Percentiles rank a stretch among this genome's conserved stretches.
Conservation (phyloP, 2,113 vertebrate species). For the Psophia crepitans region DNA sequence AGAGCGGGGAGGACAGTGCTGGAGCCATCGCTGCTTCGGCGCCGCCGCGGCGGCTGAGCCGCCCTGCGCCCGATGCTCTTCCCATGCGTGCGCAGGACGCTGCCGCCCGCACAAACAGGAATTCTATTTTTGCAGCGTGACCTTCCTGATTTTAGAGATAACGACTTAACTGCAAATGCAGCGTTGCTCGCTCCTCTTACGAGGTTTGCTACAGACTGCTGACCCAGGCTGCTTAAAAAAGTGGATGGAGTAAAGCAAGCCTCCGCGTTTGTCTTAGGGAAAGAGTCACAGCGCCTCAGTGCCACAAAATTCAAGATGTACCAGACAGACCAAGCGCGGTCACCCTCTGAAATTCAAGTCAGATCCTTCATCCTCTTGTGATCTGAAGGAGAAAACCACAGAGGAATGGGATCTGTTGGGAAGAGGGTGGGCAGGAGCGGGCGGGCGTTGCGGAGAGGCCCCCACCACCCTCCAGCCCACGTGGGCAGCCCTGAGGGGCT, state of each 20-base stretch:
- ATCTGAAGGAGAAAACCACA: neutral
- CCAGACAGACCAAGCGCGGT: neutral
- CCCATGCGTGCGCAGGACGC: neutral
- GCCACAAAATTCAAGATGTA: accelerated
- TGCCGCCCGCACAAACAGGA: neutral
- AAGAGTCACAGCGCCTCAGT: neutral
- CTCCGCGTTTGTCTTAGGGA: neutral
- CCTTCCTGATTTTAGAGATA: neutral
- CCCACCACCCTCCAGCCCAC: neutral
- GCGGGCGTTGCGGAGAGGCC: neutral
- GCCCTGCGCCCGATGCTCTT: neutral
- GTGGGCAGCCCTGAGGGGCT: accelerated
- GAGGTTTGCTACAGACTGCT: neutral
- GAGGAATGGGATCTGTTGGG: neutral
- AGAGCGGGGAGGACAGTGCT: neutral
- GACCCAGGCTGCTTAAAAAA: neutral
- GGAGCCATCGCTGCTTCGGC: neutral
- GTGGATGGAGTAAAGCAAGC: neutral
- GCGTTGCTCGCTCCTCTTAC: neutral
- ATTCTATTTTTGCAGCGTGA: neutral
- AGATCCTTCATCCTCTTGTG: neutral
- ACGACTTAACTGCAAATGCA: accelerated
- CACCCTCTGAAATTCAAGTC: neutral
- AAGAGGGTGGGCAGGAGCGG: accelerated
- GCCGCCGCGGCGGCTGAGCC: neutral